Base-by-base conservation (phyloP, 2,888 invertebrate genomes). In the Melanophora roralis region DNA sequence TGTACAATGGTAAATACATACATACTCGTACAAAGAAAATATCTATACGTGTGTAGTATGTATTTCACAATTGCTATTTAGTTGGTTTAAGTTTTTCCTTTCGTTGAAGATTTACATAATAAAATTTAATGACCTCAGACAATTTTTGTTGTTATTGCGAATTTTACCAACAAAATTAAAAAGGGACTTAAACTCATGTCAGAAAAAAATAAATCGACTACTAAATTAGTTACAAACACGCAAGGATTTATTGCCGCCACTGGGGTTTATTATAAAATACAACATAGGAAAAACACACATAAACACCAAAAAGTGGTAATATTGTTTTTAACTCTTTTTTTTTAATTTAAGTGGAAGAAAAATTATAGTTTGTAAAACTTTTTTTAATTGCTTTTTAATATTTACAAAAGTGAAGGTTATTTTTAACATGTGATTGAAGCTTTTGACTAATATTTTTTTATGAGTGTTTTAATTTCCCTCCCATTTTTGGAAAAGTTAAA, bases 71-170 rank as follows among this genome's bases (percentile, higher is more conserved):
- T 27, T 57, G n/a, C 40, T 51, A 34, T 9, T 16, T 19, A 69
- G 59, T 69, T 69, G 38, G 12, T 49, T 40, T 38, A 59, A 27
- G 57, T 59, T 27, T 47, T 8, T 57, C 47, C 14, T 8, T 23
- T 1, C 47, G 21, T 57, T 8, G n/a, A 55, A 27, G 27, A 6
- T 45, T 19, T 49, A 57, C 11, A 74, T 49, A 53, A n/a, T 36
- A 51, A 55, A 45, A 27, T 45, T 75, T 68, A 68, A 75, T 75
- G 68, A 75, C 75, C 67, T 45, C 75, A 53, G 68, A 76, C 47
- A 74, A 74, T 60, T 51, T 55, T 55, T 62, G 55, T 40, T 75
- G 47, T 69, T 62, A 47, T 62, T 21, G 27, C 12, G n/a, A 34
- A 64, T 6, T 59, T 19, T 40, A 32, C 27, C 55, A 23, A 38